Percentiles rank a stretch among this genome's conserved stretches.
Evolutionary conservation across 64 coral and sea anemone species (phyloP).

Genomic region (Dendronephthya gigantea): DNA sequence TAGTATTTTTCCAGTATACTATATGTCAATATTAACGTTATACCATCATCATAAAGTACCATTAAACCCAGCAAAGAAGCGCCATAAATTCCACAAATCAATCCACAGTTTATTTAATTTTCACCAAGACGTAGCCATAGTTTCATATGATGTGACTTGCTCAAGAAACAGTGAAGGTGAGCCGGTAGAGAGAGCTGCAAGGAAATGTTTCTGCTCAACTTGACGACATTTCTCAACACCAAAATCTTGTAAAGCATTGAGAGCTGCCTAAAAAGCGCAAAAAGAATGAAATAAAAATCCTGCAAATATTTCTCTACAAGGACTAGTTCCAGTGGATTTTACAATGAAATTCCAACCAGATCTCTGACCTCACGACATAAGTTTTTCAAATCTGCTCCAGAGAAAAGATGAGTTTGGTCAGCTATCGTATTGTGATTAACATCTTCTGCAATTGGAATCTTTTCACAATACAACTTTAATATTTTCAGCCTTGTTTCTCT

Average conservation of each 20-base stretch:
- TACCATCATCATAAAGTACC: too few species aligned
- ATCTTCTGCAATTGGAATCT: slow-evolving; percentile 58
- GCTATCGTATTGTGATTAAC: slow-evolving; percentile 51
- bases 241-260: slow-evolving; percentile 63
- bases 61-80: too few species aligned
- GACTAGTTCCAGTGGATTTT: background rate
- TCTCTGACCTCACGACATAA: slow-evolving; percentile 78
- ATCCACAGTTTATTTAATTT: background rate
- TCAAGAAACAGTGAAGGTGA: slow-evolving; percentile 56
- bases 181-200: slow-evolving; percentile 41
- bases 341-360: background rate
- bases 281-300: background rate
- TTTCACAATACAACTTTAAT: slow-evolving; percentile 59
- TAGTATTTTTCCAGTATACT: too few species aligned
- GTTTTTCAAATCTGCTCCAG: slow-evolving; percentile 89
- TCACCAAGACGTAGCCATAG: slow-evolving; percentile 23
- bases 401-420: slow-evolving; percentile 58
- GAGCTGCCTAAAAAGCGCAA: slow-evolving; percentile 51
- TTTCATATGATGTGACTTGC: slow-evolving; percentile 52
- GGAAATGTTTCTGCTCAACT: slow-evolving; percentile 70
- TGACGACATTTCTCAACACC: slow-evolving; percentile 45
- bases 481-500: slow-evolving; percentile 70
- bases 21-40: too few species aligned
- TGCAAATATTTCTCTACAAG: too few species aligned
- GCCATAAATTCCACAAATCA: too few species aligned